A percentile compares a stretch with the other conserved stretches of the same genome.
phyloP scores from a whole-genome alignment of 2,797 vertebrate genomes.

The Crypturellus tataupa region DNA sequence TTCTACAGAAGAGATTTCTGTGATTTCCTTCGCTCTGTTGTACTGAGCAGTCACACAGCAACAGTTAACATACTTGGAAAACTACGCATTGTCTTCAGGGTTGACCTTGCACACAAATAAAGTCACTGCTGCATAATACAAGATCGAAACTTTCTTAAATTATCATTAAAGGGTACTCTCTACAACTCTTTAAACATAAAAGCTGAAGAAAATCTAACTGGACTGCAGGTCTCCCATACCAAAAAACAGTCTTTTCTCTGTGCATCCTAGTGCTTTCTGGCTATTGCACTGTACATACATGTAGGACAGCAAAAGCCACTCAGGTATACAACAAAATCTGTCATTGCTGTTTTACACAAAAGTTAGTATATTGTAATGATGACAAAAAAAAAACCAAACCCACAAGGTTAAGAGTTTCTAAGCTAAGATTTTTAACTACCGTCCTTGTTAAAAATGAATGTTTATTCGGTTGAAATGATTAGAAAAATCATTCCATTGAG shows the following conservation, averaged over 20 bases:
- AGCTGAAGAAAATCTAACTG: background rate
- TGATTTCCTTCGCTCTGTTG: background rate
- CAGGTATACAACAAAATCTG: background rate
- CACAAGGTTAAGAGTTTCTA: background rate
- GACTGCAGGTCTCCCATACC: background rate
- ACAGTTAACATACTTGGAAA: background rate
- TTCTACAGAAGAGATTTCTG: background rate
- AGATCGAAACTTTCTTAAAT: background rate
- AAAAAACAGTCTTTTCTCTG: background rate
- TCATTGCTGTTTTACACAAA: background rate
- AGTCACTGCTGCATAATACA: background rate
- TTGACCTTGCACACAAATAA: background rate
- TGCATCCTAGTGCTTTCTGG: background rate
- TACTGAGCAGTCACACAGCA: background rate
- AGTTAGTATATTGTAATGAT: background rate
- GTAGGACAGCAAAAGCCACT: background rate
- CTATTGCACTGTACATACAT: background rate
- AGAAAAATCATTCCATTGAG: background rate
- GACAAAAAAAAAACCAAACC: background rate
- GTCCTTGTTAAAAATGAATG: background rate
- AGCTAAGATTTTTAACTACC: background rate
- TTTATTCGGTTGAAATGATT: background rate
- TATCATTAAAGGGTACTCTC: background rate
- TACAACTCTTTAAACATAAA: fast-evolving
- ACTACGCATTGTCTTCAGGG: background rate